These are phyloP conservation scores for Limonius californicus DNA, from an alignment of 1,140 invertebrate species.

Conservation along the genomic window DNA sequence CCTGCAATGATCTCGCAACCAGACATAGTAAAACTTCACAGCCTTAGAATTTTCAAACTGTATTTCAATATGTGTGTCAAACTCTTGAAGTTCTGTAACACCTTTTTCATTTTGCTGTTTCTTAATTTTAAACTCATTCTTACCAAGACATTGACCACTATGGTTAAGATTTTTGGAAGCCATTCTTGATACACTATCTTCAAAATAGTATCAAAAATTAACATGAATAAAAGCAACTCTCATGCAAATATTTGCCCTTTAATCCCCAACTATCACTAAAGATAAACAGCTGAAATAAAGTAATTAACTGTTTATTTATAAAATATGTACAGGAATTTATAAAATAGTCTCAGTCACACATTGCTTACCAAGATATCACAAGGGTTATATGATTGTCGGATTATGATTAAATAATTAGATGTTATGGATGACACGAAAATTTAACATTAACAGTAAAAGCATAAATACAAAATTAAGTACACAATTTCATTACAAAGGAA, in stretches of 20 bases:
- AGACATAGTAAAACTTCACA: slow-evolving; percentile 29
- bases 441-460: not conserved
- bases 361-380: slow-evolving; percentile 8
- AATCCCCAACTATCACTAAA: too few relatives aligned
- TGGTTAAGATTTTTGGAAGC: too few relatives aligned
- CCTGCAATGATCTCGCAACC: slow-evolving; percentile 54
- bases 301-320: slow-evolving; percentile 12
- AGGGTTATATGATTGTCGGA: slow-evolving; percentile 9
- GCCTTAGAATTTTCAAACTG: too few relatives aligned
- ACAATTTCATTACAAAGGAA: not conserved
- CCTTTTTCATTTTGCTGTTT: too few relatives aligned
- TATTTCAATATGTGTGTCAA: too few relatives aligned
- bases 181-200: too few relatives aligned
- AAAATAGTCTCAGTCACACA: slow-evolving; percentile 5
- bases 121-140: too few relatives aligned
- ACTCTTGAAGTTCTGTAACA: too few relatives aligned
- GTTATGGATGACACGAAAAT: not conserved
- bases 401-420: not conserved
- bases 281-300: not conserved
- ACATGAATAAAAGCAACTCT: too few relatives aligned
- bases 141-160: too few relatives aligned
- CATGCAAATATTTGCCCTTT: too few relatives aligned
- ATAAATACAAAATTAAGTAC: not conserved
- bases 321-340: slow-evolving; percentile 8
- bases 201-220: too few relatives aligned